Conservation (phyloP, 1,140 invertebrate species). For the Coelopa frigida region DNA sequence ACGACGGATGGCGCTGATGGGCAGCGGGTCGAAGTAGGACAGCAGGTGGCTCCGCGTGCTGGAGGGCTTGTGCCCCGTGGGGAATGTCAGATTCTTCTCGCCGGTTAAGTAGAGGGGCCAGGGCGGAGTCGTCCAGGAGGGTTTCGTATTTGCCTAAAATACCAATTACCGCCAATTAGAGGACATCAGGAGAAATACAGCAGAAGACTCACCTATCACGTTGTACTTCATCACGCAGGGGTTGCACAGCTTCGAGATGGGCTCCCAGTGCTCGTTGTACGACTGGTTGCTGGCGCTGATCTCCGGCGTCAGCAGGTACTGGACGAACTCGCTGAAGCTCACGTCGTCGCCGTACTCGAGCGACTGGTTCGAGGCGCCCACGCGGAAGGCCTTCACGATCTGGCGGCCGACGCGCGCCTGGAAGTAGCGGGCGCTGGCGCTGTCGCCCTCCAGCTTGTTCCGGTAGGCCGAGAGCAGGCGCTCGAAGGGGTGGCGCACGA, state of each 20-base stretch:
- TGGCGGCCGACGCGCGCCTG: constrained; percentile 69
- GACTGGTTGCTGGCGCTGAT: constrained; percentile 47
- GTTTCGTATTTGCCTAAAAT: constrained; percentile 62
- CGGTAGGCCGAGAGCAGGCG: constrained; percentile 80
- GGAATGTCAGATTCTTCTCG: constrained; percentile 55
- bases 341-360: constrained; percentile 75
- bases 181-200: too few relatives aligned
- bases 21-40: constrained; percentile 65
- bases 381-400: constrained; percentile 70
- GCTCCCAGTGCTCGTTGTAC: constrained; percentile 77
- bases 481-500: constrained; percentile 88
- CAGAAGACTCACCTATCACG: constrained; percentile 72
- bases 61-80: constrained; percentile 54
- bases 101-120: constrained; percentile 60
- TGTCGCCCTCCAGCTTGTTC: constrained; percentile 76
- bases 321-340: constrained; percentile 77
- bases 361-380: constrained; percentile 62
- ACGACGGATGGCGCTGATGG: constrained; percentile 58
- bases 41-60: constrained; percentile 60
- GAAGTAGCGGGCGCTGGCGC: constrained; percentile 65
- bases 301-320: constrained; percentile 65
- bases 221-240: constrained; percentile 83
- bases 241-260: constrained; percentile 73
- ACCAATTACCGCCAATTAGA: too few relatives aligned
- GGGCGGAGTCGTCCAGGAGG: constrained; percentile 60